Evolutionary conservation across 2,888 invertebrate genomes (phyloP), one percentile per base, ranked within the genome.

Genomic region (Hyppa rectilinea): DNA sequence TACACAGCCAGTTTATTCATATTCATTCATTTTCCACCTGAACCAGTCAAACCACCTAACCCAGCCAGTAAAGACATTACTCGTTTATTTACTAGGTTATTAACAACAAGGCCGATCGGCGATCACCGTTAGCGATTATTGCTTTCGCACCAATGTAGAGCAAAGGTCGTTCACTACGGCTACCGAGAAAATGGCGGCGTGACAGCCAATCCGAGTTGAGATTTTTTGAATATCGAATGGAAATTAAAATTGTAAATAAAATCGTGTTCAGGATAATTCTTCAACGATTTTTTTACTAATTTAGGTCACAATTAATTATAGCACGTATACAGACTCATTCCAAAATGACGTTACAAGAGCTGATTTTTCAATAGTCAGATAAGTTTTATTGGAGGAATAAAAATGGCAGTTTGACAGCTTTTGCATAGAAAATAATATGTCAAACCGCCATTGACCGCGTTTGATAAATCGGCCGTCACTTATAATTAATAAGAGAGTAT

Each of bases 101-200:
- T 66, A 49, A 58, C 56, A 80, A 71, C 74, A 71, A 78, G 84
- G 72, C 45, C 78, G 62, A 72, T 66, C 40, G 10, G 14, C 59
- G 62, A 63, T 60, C 68, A 78, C 79, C 79, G 83, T 83, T 81
- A 78, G 61, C 26, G 81, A 72, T 73, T 75, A 78, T 73, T 77
- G 47, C 75, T 80, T 75, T 72, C 78, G 67, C 78, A 49, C 56
- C 76, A 49, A 55, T 70, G 61, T 68, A 9, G 67, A 72, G 49
- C 62, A 81, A 76, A 83, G 85, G 84, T 85, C 83, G 58, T 49
- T 53, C 36, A 50, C 26, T 63, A 56, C 50, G 23, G 77, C 53
- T 71, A 60, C 71, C 53, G 59, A 60, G 49, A 67, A 81, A 75
- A 63, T 71, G 47, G 59, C 53, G 10, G 38, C 23, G 7, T 43